These are phyloP conservation scores for Dryadula phaetusa DNA, from an alignment of 2,888 invertebrate species.

Conservation along the genomic window DNA sequence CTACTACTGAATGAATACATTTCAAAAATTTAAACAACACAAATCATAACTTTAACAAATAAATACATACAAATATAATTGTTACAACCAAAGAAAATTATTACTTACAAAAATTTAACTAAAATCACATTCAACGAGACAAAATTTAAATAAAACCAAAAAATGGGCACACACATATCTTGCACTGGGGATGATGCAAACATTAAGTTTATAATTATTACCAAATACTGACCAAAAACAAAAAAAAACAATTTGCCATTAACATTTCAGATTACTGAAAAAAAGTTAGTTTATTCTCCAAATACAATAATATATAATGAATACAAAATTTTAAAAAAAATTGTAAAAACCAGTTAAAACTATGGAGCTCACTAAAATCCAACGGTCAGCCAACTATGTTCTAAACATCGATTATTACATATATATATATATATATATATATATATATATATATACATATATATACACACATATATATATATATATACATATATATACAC, in stretches of 20 bases:
- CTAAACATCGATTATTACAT: slow-evolving; percentile 5
- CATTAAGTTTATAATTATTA: neutral
- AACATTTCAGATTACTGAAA: neutral
- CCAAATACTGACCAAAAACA: neutral
- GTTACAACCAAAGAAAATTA: neutral
- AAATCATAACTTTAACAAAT: neutral
- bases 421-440: no score
- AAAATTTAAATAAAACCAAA: neutral
- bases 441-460: no score
- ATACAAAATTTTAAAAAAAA: no score
- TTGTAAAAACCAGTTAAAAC: neutral
- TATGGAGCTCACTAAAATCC: neutral
- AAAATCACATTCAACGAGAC: slow-evolving; percentile 45
- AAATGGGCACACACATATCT: neutral
- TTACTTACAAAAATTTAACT: slow-evolving; percentile 55
- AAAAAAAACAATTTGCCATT: neutral
- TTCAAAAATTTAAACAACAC: slow-evolving; percentile 1
- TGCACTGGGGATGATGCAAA: neutral
- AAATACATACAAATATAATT: neutral
- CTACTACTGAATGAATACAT: neutral
- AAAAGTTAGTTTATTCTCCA: neutral
- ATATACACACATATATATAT: neutral
- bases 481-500: neutral
- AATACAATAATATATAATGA: no score
- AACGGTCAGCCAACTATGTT: neutral